Conservation (phyloP, 2,888 invertebrate genomes). For the Cyrtodaria siliqua region DNA sequence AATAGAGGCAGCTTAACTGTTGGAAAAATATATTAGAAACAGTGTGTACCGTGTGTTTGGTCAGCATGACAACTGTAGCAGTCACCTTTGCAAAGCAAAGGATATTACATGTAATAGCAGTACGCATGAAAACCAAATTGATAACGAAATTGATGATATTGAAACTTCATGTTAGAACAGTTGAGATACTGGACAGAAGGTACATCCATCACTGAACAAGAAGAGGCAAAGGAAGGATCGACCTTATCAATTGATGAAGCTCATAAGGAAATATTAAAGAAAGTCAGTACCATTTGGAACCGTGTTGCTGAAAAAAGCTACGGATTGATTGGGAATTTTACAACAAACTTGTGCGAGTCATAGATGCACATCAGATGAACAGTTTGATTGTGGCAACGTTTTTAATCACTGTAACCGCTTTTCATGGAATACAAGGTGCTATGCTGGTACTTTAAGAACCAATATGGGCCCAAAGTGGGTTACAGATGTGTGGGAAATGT, state of each 20-base stretch:
- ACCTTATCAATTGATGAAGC: neutral
- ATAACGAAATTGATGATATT: too few species aligned
- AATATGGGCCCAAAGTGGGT: constrained; percentile 42
- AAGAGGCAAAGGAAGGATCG: too few species aligned
- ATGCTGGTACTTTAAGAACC: constrained; percentile 37
- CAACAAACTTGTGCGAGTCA: neutral
- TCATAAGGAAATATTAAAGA: constrained; percentile 8
- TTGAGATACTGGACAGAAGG: constrained; percentile 20
- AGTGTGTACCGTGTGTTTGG: constrained; percentile 42
- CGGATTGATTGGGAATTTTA: constrained; percentile 35
- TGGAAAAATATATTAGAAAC: constrained; percentile 24
- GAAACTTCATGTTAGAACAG: too few species aligned
- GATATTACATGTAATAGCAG: too few species aligned
- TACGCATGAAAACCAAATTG: too few species aligned
- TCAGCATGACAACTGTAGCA: constrained; percentile 1
- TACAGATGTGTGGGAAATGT: constrained; percentile 9
- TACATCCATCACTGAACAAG: too few species aligned
- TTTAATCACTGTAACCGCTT: constrained; percentile 44
- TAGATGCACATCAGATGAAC: constrained; percentile 58
- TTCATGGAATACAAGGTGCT: constrained; percentile 60
- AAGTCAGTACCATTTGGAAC: constrained; percentile 15
- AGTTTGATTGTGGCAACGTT: constrained; percentile 64
- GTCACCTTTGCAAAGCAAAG: constrained; percentile 5
- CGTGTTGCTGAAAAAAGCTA: constrained; percentile 8
- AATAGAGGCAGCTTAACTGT: neutral